These are phyloP conservation scores for Semaprochilodus insignis DNA, from an alignment of 2,797 vertebrate genomes.

Conservation along the genomic window DNA sequence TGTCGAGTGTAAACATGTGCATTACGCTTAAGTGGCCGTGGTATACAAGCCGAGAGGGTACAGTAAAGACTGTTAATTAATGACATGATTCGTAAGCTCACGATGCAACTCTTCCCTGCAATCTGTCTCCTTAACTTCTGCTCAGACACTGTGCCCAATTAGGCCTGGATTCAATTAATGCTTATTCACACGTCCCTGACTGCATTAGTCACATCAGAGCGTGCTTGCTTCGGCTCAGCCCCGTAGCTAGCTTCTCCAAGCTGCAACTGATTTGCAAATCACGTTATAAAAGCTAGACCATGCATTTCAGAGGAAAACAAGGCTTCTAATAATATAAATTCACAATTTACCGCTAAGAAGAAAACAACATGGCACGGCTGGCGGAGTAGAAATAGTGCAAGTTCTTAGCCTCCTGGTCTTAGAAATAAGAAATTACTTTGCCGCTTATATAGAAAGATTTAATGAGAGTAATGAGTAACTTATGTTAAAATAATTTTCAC, in stretches of 20 bases:
- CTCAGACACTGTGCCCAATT: conserved; percentile 48
- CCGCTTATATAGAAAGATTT: conserved; percentile 16
- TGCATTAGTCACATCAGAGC: conserved; percentile 48
- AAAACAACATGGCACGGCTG: background rate
- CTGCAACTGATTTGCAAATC: conserved; percentile 25
- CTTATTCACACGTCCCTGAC: conserved; percentile 43
- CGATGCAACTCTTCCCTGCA: conserved; percentile 23
- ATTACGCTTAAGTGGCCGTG: conserved; percentile 14
- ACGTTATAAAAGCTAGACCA: conserved; percentile 37
- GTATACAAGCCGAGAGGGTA: conserved; percentile 12
- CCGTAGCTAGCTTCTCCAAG: conserved; percentile 12
- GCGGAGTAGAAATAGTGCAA: background rate
- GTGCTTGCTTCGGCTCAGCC: conserved; percentile 34
- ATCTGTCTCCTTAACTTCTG: conserved; percentile 49
- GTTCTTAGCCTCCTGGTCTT: background rate
- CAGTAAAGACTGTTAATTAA: conserved; percentile 47
- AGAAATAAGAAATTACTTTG: background rate
- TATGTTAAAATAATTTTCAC: conserved; percentile 23
- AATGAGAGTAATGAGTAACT: conserved; percentile 6
- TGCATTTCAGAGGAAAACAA: conserved; percentile 9
- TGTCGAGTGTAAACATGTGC: conserved; percentile 14
- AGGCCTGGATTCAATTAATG: conserved; percentile 55
- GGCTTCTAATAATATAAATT: conserved; percentile 23
- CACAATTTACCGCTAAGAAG: background rate
- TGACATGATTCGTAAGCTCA: conserved; percentile 48